Percentiles rank a stretch among this genome's conserved stretches.
Conservation (phyloP, 2,888 invertebrate genomes). For the Lepidochrysops patricia region DNA sequence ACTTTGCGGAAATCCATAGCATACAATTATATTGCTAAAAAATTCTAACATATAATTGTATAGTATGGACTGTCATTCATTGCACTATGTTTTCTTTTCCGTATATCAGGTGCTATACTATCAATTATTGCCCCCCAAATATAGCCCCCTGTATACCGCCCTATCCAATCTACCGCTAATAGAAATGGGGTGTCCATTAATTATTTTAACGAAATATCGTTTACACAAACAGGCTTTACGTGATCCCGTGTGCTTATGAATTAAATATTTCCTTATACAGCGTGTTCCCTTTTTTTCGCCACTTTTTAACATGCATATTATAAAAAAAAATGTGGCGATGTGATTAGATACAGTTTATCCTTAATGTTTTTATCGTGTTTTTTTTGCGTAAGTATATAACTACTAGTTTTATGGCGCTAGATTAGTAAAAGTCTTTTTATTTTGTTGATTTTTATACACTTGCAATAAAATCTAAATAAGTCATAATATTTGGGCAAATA, state of each 20-base stretch:
- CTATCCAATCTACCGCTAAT: constrained; percentile 21
- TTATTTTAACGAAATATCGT: constrained; percentile 32
- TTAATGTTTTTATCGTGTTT: too few species aligned
- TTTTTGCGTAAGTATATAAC: too few species aligned
- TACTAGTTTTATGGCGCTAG: too few species aligned
- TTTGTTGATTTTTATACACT: too few species aligned
- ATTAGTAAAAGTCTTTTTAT: too few species aligned
- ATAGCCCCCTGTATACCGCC: constrained; percentile 17
- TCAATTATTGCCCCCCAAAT: constrained; percentile 17
- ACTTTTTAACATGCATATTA: not conserved
- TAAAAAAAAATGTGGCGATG: too few species aligned
- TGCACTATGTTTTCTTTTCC: not conserved
- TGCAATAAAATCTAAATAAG: too few species aligned
- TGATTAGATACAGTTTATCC: too few species aligned
- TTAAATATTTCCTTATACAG: constrained; percentile 18
- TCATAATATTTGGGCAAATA: not conserved
- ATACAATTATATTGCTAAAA: too few species aligned
- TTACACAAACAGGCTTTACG: constrained; percentile 29
- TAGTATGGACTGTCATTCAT: too few species aligned
- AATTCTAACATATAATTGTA: not conserved
- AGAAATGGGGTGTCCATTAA: constrained; percentile 31
- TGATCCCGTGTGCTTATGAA: constrained; percentile 23
- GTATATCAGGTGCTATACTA: not conserved
- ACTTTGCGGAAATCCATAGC: too few species aligned
- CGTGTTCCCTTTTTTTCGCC: constrained; percentile 1